Evolutionary conservation across 1,140 invertebrate species (phyloP), one percentile per base, ranked within the genome.

Genomic region (Musca domestica): DNA sequence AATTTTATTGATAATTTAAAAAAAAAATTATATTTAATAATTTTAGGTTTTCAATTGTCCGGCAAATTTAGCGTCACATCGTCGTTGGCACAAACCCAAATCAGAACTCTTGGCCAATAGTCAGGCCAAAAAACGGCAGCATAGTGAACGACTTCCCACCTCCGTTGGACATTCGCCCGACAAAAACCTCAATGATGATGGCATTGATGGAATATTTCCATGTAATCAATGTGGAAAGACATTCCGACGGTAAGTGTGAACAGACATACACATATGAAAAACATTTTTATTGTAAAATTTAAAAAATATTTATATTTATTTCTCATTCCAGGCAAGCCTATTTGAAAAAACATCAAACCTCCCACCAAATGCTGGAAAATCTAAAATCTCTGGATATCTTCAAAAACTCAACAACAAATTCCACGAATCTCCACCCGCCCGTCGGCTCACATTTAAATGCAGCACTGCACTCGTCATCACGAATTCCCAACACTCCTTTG

Each of bases 61-160:
- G 0, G 97, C 97, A 5, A 99, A 99, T 82, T 82, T 99, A 70
- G 97, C 97, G 0, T 98, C 95, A 0, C 97, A 99, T 83, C 87
- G 96, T 22, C 86, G 97, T 25, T 99, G 97, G 97, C 97, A 99
- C 82, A 95, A 96, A 75, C 96, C 96, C 14, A 81, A 81, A 49
- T 73, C 75, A 10, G 78, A 81, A 12, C 63, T 75, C 17, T 71
- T 74, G 66, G 52, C 74, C 7, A 56, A 64, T 65, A 79, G 75
- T 52, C 76, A 75, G 54, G 63, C 72, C 0, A 23, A 56, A 9
- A 69, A 69, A 19, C 66, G 70, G 22, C 56, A 46, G 7, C 0
- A 84, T 89, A 19, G 74, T 78, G 6, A 76, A 78, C 0, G 82
- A 81, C 3, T 65, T 74, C 0, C 71, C 69, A 19, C 83, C 78